phyloP scores from a whole-genome alignment of 1,140 invertebrate genomes.

The Papilio polyxenes region DNA sequence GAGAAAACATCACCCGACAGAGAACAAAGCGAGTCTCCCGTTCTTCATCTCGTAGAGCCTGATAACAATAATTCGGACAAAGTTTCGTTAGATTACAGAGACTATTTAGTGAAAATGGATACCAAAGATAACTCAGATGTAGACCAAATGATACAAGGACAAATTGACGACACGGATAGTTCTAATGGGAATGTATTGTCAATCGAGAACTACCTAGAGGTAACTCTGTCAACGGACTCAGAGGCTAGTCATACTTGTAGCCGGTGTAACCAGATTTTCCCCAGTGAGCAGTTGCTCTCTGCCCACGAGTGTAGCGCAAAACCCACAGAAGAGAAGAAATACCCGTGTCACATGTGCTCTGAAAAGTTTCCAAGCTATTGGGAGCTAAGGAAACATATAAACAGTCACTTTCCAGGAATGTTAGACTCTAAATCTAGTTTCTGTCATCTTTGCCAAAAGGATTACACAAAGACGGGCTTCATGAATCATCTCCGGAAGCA shows the following conservation, averaged over 20 bases:
- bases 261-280: conserved; percentile 77
- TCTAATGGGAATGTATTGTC: conserved; percentile 78
- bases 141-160: conserved; percentile 60
- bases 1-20: conserved; percentile 72
- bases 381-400: conserved; percentile 79
- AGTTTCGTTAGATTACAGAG: conserved; percentile 68
- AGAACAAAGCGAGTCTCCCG: conserved; percentile 70
- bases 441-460: conserved; percentile 79
- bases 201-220: conserved; percentile 80
- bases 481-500: conserved; percentile 91
- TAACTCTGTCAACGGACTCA: conserved; percentile 78
- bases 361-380: conserved; percentile 79
- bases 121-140: conserved; percentile 72
- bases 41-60: conserved; percentile 72
- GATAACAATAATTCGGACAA: conserved; percentile 75
- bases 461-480: conserved; percentile 80
- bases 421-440: conserved; percentile 80
- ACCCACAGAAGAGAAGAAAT: conserved; percentile 74
- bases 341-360: conserved; percentile 78
- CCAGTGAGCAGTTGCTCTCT: conserved; percentile 69
- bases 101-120: conserved; percentile 72
- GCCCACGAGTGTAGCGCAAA: conserved; percentile 74
- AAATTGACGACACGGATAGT: conserved; percentile 73
- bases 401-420: conserved; percentile 79
- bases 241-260: conserved; percentile 78